Evolutionary conservation across 2,113 vertebrate species (phyloP).

Genomic region (Archilochus colubris): DNA sequence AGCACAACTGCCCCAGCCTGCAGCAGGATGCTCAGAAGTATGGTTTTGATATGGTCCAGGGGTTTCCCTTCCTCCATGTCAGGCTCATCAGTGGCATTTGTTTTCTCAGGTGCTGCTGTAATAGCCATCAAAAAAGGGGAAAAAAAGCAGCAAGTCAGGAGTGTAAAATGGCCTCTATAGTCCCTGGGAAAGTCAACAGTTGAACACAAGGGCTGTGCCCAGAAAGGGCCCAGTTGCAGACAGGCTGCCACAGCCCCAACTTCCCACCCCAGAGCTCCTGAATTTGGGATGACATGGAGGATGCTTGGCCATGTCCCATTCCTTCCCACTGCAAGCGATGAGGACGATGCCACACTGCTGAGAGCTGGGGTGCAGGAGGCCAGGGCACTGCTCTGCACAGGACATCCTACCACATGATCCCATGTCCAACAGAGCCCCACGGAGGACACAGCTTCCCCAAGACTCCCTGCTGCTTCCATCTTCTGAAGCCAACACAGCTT

Average conservation of each 20-base stretch:
- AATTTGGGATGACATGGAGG: background rate
- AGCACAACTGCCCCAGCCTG: background rate
- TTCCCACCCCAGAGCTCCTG: background rate
- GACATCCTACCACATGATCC: too few relatives aligned
- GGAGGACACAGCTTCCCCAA: background rate
- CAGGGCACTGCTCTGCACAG: background rate
- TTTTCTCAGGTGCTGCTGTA: background rate
- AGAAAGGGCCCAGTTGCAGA: background rate
- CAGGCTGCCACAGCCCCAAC: background rate
- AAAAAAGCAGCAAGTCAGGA: background rate
- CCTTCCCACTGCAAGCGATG: background rate
- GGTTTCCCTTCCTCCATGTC: background rate
- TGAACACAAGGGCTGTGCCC: background rate
- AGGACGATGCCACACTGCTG: background rate
- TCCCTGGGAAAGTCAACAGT: background rate
- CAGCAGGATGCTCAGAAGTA: background rate
- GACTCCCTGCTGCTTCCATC: fast-evolving
- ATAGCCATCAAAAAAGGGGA: background rate
- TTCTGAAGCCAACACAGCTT: background rate
- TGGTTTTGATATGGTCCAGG: background rate
- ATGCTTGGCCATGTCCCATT: background rate
- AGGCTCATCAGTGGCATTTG: background rate
- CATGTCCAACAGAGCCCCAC: background rate
- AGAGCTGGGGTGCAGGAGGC: background rate
- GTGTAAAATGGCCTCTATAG: background rate